These are phyloP conservation scores for Drosophila recens DNA, from an alignment of 2,888 invertebrate species.

Conservation along the genomic window DNA sequence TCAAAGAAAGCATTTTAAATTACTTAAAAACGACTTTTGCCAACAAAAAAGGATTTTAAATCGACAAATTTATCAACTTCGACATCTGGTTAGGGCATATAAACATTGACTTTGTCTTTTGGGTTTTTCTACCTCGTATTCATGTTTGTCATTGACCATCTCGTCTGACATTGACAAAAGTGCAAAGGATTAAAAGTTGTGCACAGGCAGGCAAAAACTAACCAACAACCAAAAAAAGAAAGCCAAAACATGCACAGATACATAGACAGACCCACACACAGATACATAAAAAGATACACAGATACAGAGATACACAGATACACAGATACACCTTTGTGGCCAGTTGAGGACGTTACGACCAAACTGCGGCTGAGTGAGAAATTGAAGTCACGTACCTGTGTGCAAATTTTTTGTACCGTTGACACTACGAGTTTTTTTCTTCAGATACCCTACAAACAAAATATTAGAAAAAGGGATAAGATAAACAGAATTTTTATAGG, in stretches of 20 bases:
- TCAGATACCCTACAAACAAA: constrained; percentile 8
- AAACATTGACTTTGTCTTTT: constrained; percentile 38
- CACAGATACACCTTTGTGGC: constrained; percentile 35
- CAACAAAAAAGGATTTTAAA: background rate
- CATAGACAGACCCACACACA: constrained; percentile 36
- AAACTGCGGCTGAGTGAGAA: constrained; percentile 61
- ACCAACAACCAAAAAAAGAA: constrained; percentile 6
- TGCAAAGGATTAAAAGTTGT: constrained; percentile 78
- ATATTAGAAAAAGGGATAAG: background rate
- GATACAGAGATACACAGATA: constrained; percentile 19
- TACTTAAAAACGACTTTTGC: background rate
- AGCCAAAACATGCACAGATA: constrained; percentile 8
- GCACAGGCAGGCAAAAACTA: constrained; percentile 38
- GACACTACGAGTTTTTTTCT: constrained; percentile 54
- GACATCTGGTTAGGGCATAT: constrained; percentile 38
- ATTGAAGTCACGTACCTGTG: constrained; percentile 77
- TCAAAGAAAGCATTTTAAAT: too few species aligned
- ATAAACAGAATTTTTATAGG: background rate
- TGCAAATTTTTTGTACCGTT: constrained; percentile 67
- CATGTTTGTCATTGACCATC: constrained; percentile 61
- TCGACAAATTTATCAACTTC: constrained; percentile 3
- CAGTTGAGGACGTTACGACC: constrained; percentile 21
- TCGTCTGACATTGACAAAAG: constrained; percentile 75
- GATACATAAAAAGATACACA: constrained; percentile 15
- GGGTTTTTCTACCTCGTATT: constrained; percentile 32